These are phyloP conservation scores for Lepeophtheirus nordmannii DNA, from an alignment of 2,888 invertebrate genomes.

Conservation along the genomic window DNA sequence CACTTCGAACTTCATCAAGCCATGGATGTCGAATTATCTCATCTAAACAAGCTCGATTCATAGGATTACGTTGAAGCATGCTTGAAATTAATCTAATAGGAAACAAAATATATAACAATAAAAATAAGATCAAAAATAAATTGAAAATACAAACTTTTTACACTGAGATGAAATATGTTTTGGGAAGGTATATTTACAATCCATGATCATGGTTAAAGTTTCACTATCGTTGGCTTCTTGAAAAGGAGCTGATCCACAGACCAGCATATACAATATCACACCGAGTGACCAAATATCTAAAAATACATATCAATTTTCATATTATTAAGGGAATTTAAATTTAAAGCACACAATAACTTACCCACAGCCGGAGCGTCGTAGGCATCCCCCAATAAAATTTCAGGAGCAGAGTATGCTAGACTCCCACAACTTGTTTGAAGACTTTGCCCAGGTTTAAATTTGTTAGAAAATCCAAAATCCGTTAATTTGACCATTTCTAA, in stretches of 20 bases:
- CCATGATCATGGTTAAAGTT: conserved; percentile 98
- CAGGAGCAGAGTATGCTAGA: conserved; percentile 95
- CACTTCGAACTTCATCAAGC: conserved; percentile 39
- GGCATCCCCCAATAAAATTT: conserved; percentile 91
- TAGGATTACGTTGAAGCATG: conserved; percentile 87
- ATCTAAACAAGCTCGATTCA: conserved; percentile 66
- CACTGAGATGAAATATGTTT: conserved; percentile 69
- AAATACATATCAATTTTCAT: conserved; percentile 28
- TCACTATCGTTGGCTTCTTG: conserved; percentile 99
- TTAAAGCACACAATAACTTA: conserved; percentile 33
- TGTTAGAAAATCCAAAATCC: conserved; percentile 93
- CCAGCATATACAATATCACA: conserved; percentile 94
- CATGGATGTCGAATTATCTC: conserved; percentile 26
- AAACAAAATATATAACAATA: not conserved
- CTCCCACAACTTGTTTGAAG: conserved; percentile 96
- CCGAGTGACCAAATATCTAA: conserved; percentile 95
- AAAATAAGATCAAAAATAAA: conserved; percentile 11
- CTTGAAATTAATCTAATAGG: conserved; percentile 58
- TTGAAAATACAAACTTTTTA: conserved; percentile 27
- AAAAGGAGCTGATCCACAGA: conserved; percentile 91
- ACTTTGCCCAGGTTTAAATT: conserved; percentile 46
- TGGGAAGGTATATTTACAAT: conserved; percentile 91
- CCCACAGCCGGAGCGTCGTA: conserved; percentile 97
- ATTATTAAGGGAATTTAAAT: not conserved
- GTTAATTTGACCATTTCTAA: conserved; percentile 91